These are phyloP conservation scores for Echinometra lucunter DNA, from an alignment of 53 echinoderm and acorn worm species.

Conservation along the genomic window DNA sequence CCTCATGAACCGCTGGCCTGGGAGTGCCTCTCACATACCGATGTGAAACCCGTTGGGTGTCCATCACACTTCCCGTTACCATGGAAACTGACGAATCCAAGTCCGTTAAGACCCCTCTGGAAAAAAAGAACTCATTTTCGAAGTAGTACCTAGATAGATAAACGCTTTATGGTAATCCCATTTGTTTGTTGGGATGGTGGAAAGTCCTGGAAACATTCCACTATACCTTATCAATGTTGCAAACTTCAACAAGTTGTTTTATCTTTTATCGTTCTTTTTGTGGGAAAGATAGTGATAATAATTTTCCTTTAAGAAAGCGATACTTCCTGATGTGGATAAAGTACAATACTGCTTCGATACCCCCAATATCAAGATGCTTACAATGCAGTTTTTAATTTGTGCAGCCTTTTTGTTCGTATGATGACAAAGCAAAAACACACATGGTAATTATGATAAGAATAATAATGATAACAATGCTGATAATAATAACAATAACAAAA, in stretches of 20 bases:
- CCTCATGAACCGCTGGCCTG: conserved; percentile 21
- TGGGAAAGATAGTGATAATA: no score
- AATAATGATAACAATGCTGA: no score
- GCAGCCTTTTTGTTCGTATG: no score
- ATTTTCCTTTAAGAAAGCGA: no score
- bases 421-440: no score
- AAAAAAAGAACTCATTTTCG: neutral
- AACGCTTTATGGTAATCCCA: neutral
- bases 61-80: neutral
- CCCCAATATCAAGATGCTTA: no score
- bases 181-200: neutral
- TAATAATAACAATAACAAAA: no score
- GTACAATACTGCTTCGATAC: no score
- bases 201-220: neutral
- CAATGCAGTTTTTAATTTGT: no score
- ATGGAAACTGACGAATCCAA: conserved; percentile 3
- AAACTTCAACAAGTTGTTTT: neutral
- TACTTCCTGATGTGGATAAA: no score
- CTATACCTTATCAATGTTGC: neutral
- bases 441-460: no score
- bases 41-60: conserved; percentile 29
- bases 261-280: no score
- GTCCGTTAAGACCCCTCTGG: conserved; percentile 20
- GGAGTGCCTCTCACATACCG: neutral
- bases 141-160: neutral